Evolutionary conservation across 2,797 vertebrate genomes (phyloP).

Genomic region (Cyclura pinguis): DNA sequence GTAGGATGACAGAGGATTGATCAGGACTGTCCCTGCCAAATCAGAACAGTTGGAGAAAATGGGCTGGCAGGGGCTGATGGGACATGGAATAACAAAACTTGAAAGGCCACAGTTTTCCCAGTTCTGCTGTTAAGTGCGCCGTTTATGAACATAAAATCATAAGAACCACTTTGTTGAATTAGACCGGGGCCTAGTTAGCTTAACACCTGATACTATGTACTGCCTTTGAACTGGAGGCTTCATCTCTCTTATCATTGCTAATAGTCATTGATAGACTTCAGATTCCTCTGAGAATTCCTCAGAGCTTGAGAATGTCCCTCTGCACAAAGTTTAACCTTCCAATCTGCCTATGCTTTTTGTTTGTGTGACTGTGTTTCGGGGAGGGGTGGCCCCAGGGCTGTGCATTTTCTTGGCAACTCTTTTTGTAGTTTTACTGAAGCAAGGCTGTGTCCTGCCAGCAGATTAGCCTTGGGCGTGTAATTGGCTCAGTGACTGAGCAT

Average conservation of each 20-base stretch:
- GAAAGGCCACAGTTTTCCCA: not conserved
- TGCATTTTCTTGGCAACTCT: constrained; percentile 27
- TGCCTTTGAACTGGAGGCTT: not conserved
- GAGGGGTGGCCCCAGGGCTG: constrained; percentile 5
- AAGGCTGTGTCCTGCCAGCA: constrained; percentile 27
- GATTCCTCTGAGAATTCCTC: not conserved
- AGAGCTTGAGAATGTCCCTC: not conserved
- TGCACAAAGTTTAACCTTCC: not conserved
- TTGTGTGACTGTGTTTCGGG: not conserved
- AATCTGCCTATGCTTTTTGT: not conserved
- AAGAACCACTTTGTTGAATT: not conserved
- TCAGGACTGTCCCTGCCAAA: not conserved
- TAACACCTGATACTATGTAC: not conserved
- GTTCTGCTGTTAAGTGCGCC: not conserved
- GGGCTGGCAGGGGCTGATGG: too few relatives aligned
- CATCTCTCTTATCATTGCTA: not conserved
- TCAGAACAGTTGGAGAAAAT: too few relatives aligned
- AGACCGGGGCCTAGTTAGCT: too few relatives aligned
- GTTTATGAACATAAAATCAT: not conserved
- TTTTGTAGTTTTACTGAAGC: constrained; percentile 23
- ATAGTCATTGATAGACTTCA: not conserved
- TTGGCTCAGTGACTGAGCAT: constrained; percentile 45
- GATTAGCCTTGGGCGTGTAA: constrained; percentile 40
- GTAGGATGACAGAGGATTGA: not conserved
- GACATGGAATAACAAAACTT: not conserved